Evolutionary conservation across 2,888 invertebrate genomes (phyloP).

Genomic region (Camponotus fellah): DNA sequence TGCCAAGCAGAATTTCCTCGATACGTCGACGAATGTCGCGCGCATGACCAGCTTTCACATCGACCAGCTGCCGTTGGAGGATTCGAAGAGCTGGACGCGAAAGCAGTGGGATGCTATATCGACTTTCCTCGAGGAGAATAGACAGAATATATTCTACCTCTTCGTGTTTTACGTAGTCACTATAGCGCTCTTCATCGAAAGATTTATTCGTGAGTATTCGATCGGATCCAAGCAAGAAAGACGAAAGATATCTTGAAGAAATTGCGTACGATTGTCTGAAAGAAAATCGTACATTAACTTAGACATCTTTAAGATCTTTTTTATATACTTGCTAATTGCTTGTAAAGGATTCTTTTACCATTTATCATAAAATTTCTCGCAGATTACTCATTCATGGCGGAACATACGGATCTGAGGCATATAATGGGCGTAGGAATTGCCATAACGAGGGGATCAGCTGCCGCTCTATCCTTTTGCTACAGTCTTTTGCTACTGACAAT

Average conservation of each 20-base stretch:
- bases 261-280: too few relatives aligned
- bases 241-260: neutral
- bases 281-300: neutral
- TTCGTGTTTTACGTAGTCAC: conserved; percentile 98
- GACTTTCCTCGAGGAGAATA: conserved; percentile 97
- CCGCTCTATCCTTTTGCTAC: conserved; percentile 97
- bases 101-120: conserved; percentile 95
- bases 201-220: conserved; percentile 94
- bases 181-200: conserved; percentile 96
- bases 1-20: conserved; percentile 97
- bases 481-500: conserved; percentile 96
- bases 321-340: neutral
- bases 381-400: conserved; percentile 98
- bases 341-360: neutral
- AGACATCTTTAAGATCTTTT: neutral
- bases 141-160: conserved; percentile 98
- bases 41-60: conserved; percentile 98
- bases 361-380: conserved; percentile 58
- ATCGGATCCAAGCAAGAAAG: neutral
- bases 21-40: conserved; percentile 97
- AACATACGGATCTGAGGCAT: conserved; percentile 97
- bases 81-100: conserved; percentile 88
- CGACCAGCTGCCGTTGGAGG: conserved; percentile 89
- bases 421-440: conserved; percentile 99
- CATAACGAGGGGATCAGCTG: conserved; percentile 97